Base-by-base conservation (phyloP, 2,113 vertebrate species). In the Heteronetta atricapilla region DNA sequence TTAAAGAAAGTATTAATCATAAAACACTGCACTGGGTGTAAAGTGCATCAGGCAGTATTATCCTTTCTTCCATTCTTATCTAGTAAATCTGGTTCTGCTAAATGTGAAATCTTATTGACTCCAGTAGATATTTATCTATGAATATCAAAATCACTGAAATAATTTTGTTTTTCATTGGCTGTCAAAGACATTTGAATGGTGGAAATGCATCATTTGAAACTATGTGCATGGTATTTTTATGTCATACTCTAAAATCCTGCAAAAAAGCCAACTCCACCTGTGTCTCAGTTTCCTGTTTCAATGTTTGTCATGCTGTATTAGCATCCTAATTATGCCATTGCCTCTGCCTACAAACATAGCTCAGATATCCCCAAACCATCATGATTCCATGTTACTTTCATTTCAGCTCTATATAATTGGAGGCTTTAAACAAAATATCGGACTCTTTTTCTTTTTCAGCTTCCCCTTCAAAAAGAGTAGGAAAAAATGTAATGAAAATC, bases 31-130 rank as follows among this genome's bases (percentile, higher is more conserved):
- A 48, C 79, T 68, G 7, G 10, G 6, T 53, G 5, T 44, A 70
- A 67, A 31, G 36, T 20, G 20, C 63, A 38, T 62, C 74, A 87
- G 53, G 6, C 20, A 69, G 4, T 3, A 23, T n/a, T 56, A 6
- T 33, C 48, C 64, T 86, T 77, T 64, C 8, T 10, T 82, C 23
- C 42, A 2, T 72, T 82, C 70, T 69, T 66, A 53, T 22, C 38
- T 63, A 6, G 10, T 38, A 69, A 83, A 21, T 19, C 58, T 78
- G 38, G 8, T 34, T 44, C 72, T 82, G 29, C 44, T 79, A 84
- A 73, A 76, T 68, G 34, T 86, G 60, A 86, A 93, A 80, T 90
- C 36, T 29, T 73, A 13, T 52, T 88, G 33, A 89, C 10, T 82
- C 21, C 26, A 73, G 6, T 34, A 73, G 40, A 13, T 38, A 82